Evolutionary conservation across 2,113 vertebrate genomes (phyloP), one percentile per base, ranked within the genome.

Genomic region (Boleophthalmus pectinirostris): DNA sequence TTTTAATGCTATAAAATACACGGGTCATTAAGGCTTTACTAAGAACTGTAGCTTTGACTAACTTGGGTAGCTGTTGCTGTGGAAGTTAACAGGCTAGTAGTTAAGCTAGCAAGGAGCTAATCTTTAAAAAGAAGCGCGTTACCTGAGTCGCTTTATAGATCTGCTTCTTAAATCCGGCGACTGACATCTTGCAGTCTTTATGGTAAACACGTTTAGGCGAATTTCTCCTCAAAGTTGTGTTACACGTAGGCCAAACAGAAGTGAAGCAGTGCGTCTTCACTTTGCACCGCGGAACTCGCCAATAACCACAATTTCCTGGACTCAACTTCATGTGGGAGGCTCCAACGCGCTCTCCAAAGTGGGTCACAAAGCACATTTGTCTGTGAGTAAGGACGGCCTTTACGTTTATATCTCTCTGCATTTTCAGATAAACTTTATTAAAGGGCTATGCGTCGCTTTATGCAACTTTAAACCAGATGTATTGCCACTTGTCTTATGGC

Each of bases 121-220:
- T 5, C 70, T 65, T 43, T 64, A 43, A n/a, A 46, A 66, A 70
- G 51, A 75, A 18, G 70, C 35, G 13, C 25, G 58, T 88, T 88
- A 97, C 97, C 96, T 98, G 97, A 71, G 94, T 98, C 0, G 97
- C 97, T 91, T 99, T 99, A 91, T 98, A 96, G 91, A 98, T 95
- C 82, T 98, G 97, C 72, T 99, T 99, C 94, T 95, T 98, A 65
- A 98, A 81, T 72, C 97, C 97, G 20, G 96, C 96, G 68, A 98
- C 96, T 46, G 97, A 98, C 97, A 98, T 99, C 79, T 87, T 93
- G 92, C 69, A 73, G 68, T 33, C 51, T 68, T 51, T 15, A 23
- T n/a, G 66, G 78, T 69, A 35, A 29, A 53, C 54, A 64, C 66
- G 23, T 57, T 45, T 64, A 76, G 33, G 20, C 3, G 10, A 64